phyloP scores from a whole-genome alignment of 2,797 vertebrate genomes.

The Labeo calbasu region DNA sequence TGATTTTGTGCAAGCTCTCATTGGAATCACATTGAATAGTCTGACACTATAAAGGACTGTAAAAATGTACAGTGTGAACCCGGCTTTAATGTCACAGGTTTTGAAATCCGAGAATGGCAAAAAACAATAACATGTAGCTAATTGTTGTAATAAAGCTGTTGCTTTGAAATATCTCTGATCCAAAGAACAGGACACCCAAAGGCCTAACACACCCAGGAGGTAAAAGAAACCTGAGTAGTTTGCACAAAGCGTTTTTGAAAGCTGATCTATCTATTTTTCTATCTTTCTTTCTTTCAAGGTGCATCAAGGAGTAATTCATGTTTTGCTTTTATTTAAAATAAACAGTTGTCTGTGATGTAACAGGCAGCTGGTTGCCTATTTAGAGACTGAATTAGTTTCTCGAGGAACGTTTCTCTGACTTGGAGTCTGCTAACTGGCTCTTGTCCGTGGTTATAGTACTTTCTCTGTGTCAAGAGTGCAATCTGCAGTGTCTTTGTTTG shows the following conservation, averaged over 20 bases:
- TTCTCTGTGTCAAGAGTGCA: conserved; percentile 11
- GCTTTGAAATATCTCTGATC: conserved; percentile 25
- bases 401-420: neutral
- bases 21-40: neutral
- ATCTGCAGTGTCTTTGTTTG: conserved; percentile 36
- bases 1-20: neutral
- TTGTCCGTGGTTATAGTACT: neutral
- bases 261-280: conserved; percentile 18
- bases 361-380: neutral
- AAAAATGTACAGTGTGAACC: conserved; percentile 5
- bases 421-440: neutral
- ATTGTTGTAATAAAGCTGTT: conserved; percentile 22
- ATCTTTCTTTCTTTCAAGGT: neutral
- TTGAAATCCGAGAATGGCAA: conserved; percentile 3
- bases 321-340: neutral
- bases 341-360: neutral
- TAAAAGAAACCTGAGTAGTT: conserved; percentile 47
- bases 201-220: conserved; percentile 21
- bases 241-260: conserved; percentile 37
- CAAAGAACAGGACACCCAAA: conserved; percentile 26
- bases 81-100: neutral
- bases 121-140: conserved; percentile 10
- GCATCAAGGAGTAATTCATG: neutral
- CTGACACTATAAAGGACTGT: neutral
- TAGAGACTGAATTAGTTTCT: neutral